Evolutionary conservation across 2,888 invertebrate genomes (phyloP).

Genomic region (Caradrina clavipalpis): DNA sequence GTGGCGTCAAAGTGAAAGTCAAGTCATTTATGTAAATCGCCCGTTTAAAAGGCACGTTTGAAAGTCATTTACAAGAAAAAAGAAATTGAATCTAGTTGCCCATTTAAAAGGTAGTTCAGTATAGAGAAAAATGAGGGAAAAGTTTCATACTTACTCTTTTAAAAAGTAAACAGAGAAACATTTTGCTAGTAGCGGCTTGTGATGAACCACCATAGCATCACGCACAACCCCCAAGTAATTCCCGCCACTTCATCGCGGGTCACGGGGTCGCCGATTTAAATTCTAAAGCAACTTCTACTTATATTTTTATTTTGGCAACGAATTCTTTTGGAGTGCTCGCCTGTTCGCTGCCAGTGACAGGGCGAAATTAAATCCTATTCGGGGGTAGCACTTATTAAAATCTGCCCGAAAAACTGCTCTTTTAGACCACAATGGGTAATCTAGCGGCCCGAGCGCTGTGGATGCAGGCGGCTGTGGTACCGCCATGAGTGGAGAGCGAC

Average conservation of each 20-base stretch:
- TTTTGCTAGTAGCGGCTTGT: background rate
- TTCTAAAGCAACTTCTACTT: constrained; percentile 61
- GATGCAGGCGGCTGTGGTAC: constrained; percentile 19
- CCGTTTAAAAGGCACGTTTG: no score
- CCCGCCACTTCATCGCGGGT: constrained; percentile 29
- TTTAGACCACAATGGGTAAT: constrained; percentile 80
- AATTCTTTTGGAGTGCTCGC: constrained; percentile 61
- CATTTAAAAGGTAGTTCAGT: no score
- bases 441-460: constrained; percentile 61
- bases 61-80: no score
- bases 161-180: no score
- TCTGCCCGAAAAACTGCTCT: constrained; percentile 83
- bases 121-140: no score
- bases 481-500: constrained; percentile 8
- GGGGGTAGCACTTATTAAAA: constrained; percentile 83
- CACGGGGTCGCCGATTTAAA: constrained; percentile 56
- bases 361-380: constrained; percentile 83
- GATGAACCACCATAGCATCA: constrained; percentile 7
- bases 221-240: constrained; percentile 23
- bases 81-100: no score
- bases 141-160: no score
- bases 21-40: no score
- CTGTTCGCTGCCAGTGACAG: constrained; percentile 79
- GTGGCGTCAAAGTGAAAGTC: no score
- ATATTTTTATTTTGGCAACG: constrained; percentile 65